Evolutionary conservation across 2,888 invertebrate genomes (phyloP).

Genomic region (Ennomos fuscantarius): DNA sequence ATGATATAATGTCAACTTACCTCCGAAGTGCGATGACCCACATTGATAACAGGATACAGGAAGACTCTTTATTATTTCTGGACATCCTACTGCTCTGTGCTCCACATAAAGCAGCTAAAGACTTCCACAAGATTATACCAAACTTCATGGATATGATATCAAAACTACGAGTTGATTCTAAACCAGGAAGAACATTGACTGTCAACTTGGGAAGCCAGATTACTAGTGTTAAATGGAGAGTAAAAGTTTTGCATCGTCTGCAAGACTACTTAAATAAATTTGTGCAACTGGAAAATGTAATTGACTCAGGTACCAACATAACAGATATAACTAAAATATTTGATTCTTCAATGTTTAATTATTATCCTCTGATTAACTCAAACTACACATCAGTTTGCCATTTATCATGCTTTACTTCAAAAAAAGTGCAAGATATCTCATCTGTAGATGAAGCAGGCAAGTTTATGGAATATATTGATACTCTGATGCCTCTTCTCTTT

Average conservation of each 20-base stretch:
- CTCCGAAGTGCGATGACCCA: constrained; percentile 96
- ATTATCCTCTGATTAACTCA: constrained; percentile 65
- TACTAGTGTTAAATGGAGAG: constrained; percentile 92
- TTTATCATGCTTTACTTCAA: constrained; percentile 73
- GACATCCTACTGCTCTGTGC: constrained; percentile 90
- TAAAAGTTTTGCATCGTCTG: constrained; percentile 90
- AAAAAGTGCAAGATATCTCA: constrained; percentile 58
- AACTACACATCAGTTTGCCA: constrained; percentile 65
- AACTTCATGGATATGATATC: constrained; percentile 95
- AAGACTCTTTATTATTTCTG: constrained; percentile 92
- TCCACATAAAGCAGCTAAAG: constrained; percentile 87
- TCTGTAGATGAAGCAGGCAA: constrained; percentile 73
- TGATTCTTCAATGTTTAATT: constrained; percentile 55
- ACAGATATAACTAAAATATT: constrained; percentile 50
- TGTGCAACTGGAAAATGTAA: constrained; percentile 59
- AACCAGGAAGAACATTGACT: constrained; percentile 88
- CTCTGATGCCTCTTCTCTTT: constrained; percentile 90
- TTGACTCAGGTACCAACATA: constrained; percentile 39
- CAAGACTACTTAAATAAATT: constrained; percentile 78
- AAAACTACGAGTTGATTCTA: constrained; percentile 86
- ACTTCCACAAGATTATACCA: constrained; percentile 89
- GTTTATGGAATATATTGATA: constrained; percentile 87
- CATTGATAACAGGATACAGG: constrained; percentile 91
- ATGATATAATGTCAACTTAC: constrained; percentile 91
- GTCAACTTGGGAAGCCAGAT: constrained; percentile 89